Percentiles rank a stretch among this genome's conserved stretches.
Evolutionary conservation across 1,140 invertebrate species (phyloP).

Genomic region (Nasonia longicornis): DNA sequence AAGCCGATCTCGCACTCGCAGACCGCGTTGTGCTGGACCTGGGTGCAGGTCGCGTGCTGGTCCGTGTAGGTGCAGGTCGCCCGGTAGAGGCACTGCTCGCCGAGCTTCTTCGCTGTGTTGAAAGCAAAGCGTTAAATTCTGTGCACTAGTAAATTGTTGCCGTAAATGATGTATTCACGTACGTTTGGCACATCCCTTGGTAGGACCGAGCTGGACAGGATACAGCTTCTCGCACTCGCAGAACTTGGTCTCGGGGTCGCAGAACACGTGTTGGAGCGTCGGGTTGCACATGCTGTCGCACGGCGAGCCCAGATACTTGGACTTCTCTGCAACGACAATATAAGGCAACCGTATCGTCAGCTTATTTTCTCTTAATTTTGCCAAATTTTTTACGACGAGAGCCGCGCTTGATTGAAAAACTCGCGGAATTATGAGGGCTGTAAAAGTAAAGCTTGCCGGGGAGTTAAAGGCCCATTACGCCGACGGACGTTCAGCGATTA

Average conservation of each 20-base stretch:
- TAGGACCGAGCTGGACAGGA: slow-evolving; percentile 79
- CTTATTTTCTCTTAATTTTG: no score
- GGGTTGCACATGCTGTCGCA: slow-evolving; percentile 81
- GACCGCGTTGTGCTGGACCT: slow-evolving; percentile 86
- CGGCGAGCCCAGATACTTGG: slow-evolving; percentile 81
- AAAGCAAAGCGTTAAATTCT: not conserved
- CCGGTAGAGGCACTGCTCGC: slow-evolving; percentile 86
- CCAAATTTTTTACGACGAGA: no score
- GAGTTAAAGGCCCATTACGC: no score
- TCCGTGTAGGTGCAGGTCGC: slow-evolving; percentile 82
- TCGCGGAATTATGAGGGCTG: no score
- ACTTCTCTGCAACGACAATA: slow-evolving; percentile 72
- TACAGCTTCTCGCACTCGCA: slow-evolving; percentile 85
- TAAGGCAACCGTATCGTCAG: not conserved
- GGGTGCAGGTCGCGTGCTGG: slow-evolving; percentile 82
- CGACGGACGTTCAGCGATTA: no score
- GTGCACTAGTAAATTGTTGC: no score
- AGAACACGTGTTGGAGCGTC: slow-evolving; percentile 79
- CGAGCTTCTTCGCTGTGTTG: slow-evolving; percentile 80
- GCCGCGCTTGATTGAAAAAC: no score
- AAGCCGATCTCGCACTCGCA: slow-evolving; percentile 85
- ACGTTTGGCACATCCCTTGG: slow-evolving; percentile 86
- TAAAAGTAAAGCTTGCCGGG: no score
- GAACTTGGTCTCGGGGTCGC: slow-evolving; percentile 75
- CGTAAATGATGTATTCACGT: slow-evolving; percentile 59